Percentiles rank a stretch among this genome's conserved stretches.
Evolutionary conservation across 2,797 vertebrate species (phyloP).

Genomic region (Aquila chrysaetos): DNA sequence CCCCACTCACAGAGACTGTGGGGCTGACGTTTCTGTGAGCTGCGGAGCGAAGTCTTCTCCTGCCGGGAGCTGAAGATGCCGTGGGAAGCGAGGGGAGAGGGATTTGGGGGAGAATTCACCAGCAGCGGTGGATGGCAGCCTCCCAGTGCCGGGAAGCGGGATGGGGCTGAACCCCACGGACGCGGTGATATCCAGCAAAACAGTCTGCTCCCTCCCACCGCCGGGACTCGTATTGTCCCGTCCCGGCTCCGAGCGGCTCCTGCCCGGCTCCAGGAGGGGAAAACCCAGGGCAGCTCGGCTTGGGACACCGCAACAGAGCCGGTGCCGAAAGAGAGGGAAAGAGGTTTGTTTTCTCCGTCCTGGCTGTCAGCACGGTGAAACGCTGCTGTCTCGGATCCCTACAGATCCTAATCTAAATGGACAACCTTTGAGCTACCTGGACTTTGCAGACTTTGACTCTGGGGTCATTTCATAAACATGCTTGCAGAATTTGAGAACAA

Average conservation of each 20-base stretch:
- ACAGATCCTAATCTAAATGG: neutral
- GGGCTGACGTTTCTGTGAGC: neutral
- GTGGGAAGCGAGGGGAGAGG: neutral
- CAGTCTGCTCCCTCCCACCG: neutral
- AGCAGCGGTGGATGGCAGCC: neutral
- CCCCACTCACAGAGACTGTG: neutral
- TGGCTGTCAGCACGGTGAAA: neutral
- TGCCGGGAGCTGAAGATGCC: neutral
- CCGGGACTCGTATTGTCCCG: neutral
- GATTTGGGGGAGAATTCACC: neutral
- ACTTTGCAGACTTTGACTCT: neutral
- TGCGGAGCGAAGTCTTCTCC: neutral
- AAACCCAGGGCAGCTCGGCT: neutral
- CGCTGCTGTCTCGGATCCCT: neutral
- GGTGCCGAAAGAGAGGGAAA: neutral
- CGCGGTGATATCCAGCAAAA: neutral
- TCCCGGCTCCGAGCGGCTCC: neutral
- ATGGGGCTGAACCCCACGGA: neutral
- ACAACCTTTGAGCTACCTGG: constrained; percentile 4
- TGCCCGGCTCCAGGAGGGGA: neutral
- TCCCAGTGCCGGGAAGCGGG: neutral
- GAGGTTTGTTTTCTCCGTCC: neutral
- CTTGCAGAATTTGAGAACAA: neutral
- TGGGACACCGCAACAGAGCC: neutral
- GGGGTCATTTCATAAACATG: neutral